phyloP scores from a whole-genome alignment of 1,140 invertebrate genomes.

The Drosophila cardini region DNA sequence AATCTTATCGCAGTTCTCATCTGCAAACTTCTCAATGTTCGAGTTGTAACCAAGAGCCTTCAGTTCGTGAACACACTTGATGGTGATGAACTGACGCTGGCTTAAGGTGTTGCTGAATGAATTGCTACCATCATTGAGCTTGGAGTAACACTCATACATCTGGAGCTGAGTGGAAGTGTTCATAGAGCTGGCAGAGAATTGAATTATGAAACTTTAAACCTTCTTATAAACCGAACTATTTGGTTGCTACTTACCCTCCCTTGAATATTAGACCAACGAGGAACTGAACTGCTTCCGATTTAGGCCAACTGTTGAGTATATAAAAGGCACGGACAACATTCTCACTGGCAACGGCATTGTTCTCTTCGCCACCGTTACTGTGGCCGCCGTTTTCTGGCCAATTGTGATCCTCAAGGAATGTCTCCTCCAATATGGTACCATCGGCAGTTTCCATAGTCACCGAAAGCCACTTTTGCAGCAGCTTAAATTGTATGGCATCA shows the following conservation, averaged over 20 bases:
- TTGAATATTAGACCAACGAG: constrained; percentile 68
- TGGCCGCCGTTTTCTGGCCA: constrained; percentile 41
- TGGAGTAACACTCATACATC: constrained; percentile 81
- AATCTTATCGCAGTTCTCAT: constrained; percentile 75
- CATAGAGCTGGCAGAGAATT: constrained; percentile 39
- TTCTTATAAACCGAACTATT: background rate
- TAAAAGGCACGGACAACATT: constrained; percentile 80
- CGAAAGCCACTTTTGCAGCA: constrained; percentile 80
- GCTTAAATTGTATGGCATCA: constrained; percentile 65
- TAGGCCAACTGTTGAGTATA: constrained; percentile 75
- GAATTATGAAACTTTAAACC: background rate
- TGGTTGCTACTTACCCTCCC: constrained; percentile 66
- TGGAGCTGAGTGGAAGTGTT: constrained; percentile 82
- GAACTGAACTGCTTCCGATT: constrained; percentile 66
- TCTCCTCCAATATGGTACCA: constrained; percentile 73
- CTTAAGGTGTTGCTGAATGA: constrained; percentile 70
- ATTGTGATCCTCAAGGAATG: constrained; percentile 75
- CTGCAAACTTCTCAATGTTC: constrained; percentile 75
- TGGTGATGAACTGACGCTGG: constrained; percentile 77
- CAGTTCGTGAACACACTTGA: constrained; percentile 81
- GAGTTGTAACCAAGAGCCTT: constrained; percentile 81
- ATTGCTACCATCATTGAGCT: constrained; percentile 76
- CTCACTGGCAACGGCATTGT: constrained; percentile 59
- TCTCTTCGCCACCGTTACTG: constrained; percentile 28
- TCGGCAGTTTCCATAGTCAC: constrained; percentile 68